These are phyloP conservation scores for Nasonia vitripennis DNA, from an alignment of 1,140 invertebrate species.

Conservation along the genomic window DNA sequence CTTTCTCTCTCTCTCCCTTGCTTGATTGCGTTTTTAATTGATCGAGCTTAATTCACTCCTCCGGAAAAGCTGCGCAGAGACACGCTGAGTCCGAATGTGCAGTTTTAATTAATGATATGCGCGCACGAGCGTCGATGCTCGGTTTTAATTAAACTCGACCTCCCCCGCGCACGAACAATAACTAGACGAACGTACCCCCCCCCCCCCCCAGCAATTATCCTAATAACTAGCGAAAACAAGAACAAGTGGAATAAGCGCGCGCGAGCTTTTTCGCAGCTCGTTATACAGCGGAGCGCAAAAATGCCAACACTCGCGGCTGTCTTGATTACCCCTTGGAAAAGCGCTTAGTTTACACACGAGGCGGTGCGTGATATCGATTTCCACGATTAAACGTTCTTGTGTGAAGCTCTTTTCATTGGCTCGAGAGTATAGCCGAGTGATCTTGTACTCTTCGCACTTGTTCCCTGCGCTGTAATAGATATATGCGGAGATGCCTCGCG, in stretches of 20 bases:
- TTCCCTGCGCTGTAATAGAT: not conserved
- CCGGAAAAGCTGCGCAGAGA: not conserved
- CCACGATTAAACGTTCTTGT: conserved; percentile 6
- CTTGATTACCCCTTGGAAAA: not conserved
- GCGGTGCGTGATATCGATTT: conserved; percentile 22
- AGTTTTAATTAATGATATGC: conserved; percentile 24
- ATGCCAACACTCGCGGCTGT: not conserved
- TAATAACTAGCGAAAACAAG: not conserved
- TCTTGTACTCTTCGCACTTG: not conserved
- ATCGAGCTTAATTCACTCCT: not conserved
- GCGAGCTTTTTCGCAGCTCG: not conserved
- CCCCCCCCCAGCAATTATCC: not conserved
- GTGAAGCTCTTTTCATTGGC: conserved; percentile 14
- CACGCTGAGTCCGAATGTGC: not conserved
- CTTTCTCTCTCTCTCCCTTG: no score
- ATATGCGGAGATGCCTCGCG: not conserved
- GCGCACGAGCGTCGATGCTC: not conserved
- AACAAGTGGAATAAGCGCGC: no score
- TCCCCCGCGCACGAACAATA: not conserved
- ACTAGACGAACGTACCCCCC: not conserved
- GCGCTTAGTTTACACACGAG: no score
- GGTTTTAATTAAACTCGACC: conserved; percentile 14
- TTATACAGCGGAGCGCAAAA: not conserved
- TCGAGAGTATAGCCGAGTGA: not conserved
- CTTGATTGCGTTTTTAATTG: not conserved